Evolutionary conservation across 64 coral and sea anemone genomes (phyloP).

Genomic region (Actinia tenebrosa): DNA sequence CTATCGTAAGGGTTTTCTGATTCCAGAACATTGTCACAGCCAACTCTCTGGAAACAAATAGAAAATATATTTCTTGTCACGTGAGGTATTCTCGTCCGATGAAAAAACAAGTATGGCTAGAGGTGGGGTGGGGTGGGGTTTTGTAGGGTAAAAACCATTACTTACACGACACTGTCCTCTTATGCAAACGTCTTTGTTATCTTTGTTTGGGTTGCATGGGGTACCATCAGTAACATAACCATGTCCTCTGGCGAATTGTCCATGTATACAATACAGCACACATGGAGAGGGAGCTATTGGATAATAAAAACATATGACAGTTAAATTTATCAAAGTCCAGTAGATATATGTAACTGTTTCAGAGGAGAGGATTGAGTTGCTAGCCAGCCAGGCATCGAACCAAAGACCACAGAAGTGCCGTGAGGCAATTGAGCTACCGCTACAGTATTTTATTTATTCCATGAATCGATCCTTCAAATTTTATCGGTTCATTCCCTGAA

Average conservation of each 20-base stretch:
- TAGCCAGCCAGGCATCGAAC: too few relatives aligned
- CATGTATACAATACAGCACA: background rate
- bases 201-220: background rate
- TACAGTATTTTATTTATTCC: too few relatives aligned
- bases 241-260: background rate
- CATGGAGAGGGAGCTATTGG: background rate
- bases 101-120: too few relatives aligned
- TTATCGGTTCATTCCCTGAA: too few relatives aligned
- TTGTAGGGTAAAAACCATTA: background rate
- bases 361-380: too few relatives aligned
- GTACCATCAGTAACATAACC: conserved; percentile 41
- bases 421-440: too few relatives aligned
- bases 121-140: too few relatives aligned
- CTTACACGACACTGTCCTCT: conserved; percentile 36
- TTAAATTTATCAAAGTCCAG: background rate
- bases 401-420: too few relatives aligned
- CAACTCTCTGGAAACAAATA: conserved; percentile 25
- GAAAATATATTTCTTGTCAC: background rate
- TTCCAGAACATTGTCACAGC: conserved; percentile 29
- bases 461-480: too few relatives aligned
- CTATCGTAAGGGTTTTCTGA: conserved; percentile 24
- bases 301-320: background rate
- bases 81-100: background rate
- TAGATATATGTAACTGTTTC: too few relatives aligned
- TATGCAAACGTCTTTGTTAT: conserved; percentile 34